Evolutionary conservation across 1,140 invertebrate species (phyloP), one percentile per base, ranked within the genome.

Genomic region (Muscidifurax raptorellus): DNA sequence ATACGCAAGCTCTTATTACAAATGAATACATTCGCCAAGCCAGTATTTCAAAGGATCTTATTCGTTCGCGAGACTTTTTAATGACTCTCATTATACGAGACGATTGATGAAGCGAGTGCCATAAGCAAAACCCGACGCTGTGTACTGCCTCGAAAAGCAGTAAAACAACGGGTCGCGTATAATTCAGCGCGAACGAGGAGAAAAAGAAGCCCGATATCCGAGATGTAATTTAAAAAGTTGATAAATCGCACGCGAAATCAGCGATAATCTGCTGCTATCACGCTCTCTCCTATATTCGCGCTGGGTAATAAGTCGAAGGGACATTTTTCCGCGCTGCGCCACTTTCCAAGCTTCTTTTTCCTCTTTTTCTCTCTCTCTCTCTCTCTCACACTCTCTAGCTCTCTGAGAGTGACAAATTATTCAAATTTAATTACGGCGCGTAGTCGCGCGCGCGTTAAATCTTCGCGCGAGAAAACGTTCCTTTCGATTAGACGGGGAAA

Each of bases 181-280:
- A 59, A 59, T 59, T 59, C 52, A 59, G 4, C 15, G 18, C 52
- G 22, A 40, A 40, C 36, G 10, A n/a, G 3, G 18, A 22, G 6
- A 18, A 59, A 18, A n/a, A 6, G 30, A 64, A 27, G 64, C 18
- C 30, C 75, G 59, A 79, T 79, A 79, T 79, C 59, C 52, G 74
- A 84, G 85, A 87, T 88, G 89, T 89, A 90, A 90, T 91, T 91
- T 90, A 90, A 91, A 90, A 90, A 90, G 89, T 90, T 90, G 88
- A 91, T 90, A 90, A 90, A 90, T 90, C 88, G 89, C 84, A n/a
- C n/a, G 86, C 85, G 81, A 86, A 89, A 91, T 91, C 89, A 89
- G 85, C 86, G 88, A 80, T 89, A 90, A 90, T 90, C 89, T 90
- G 87, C 86, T 88, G 80, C 85, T 22, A 82, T 74, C 40, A 71